Conservation (phyloP, 2,113 vertebrate species). For the Corapipo altera region DNA sequence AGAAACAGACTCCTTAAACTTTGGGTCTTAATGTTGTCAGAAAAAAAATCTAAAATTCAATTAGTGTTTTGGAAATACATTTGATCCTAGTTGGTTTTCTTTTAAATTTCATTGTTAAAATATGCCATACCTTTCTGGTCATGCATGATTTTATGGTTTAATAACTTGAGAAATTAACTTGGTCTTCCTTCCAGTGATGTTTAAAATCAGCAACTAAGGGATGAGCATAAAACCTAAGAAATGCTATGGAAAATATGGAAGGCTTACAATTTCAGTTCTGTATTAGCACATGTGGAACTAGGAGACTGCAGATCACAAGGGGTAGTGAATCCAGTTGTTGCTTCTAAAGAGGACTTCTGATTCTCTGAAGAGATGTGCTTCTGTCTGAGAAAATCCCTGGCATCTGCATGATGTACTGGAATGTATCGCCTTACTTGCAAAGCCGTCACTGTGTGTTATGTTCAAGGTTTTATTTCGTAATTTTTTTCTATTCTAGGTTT, state of each 20-base stretch:
- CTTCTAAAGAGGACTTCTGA: not conserved
- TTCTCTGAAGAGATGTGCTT: not conserved
- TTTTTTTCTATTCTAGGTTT: not conserved
- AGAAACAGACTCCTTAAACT: not conserved
- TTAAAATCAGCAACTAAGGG: not conserved
- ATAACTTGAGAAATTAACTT: not conserved
- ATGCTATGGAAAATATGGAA: not conserved
- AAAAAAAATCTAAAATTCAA: not conserved
- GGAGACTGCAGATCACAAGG: not conserved
- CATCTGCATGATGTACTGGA: not conserved
- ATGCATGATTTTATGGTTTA: not conserved
- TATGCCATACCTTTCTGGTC: not conserved
- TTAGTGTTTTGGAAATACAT: not conserved
- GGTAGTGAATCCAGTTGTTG: not conserved
- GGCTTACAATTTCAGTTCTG: not conserved
- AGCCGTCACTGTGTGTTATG: not conserved
- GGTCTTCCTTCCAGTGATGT: not conserved
- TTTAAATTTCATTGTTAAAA: not conserved
- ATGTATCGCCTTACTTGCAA: not conserved
- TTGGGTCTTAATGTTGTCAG: not conserved
- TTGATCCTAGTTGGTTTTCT: not conserved
- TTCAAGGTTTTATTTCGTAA: not conserved
- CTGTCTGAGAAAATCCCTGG: not conserved
- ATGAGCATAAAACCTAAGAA: not conserved
- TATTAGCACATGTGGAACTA: not conserved